These are phyloP conservation scores for Pelvicachromis taeniatus DNA, from an alignment of 2,113 vertebrate genomes.

Conservation along the genomic window DNA sequence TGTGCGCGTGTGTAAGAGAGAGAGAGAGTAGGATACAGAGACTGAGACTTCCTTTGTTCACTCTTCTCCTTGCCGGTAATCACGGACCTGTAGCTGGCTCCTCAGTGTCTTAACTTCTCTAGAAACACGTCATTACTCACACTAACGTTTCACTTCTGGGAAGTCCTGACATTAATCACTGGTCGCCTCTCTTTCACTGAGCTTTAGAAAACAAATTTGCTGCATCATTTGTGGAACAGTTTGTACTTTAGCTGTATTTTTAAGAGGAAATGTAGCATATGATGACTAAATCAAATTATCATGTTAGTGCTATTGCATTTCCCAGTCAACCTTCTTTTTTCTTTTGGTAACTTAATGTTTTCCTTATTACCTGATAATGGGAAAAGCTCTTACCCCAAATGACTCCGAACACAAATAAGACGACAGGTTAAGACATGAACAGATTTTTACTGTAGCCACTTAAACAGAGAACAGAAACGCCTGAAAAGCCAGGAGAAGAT, in stretches of 20 bases:
- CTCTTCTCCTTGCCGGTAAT: neutral
- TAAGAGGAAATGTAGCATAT: neutral
- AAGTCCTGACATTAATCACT: constrained; percentile 43
- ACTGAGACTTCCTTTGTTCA: neutral
- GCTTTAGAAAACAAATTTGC: constrained; percentile 4
- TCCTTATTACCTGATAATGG: neutral
- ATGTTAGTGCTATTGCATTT: neutral
- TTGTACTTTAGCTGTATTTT: constrained; percentile 13
- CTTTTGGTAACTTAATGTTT: neutral
- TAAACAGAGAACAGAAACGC: neutral
- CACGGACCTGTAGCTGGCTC: neutral
- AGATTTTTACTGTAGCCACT: neutral
- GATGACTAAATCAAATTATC: neutral
- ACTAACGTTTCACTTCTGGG: constrained; percentile 14
- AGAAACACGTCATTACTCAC: constrained; percentile 24
- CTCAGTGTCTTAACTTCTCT: constrained; percentile 3
- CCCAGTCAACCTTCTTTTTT: neutral
- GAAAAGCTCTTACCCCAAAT: neutral
- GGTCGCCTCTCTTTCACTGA: neutral
- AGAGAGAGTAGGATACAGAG: neutral
- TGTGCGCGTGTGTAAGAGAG: no score
- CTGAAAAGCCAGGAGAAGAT: neutral
- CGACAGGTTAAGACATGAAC: neutral
- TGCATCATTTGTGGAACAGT: constrained; percentile 16
- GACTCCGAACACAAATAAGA: neutral